These are phyloP conservation scores for Heteromyza rotundicornis DNA, from an alignment of 2,888 invertebrate genomes.

Conservation along the genomic window DNA sequence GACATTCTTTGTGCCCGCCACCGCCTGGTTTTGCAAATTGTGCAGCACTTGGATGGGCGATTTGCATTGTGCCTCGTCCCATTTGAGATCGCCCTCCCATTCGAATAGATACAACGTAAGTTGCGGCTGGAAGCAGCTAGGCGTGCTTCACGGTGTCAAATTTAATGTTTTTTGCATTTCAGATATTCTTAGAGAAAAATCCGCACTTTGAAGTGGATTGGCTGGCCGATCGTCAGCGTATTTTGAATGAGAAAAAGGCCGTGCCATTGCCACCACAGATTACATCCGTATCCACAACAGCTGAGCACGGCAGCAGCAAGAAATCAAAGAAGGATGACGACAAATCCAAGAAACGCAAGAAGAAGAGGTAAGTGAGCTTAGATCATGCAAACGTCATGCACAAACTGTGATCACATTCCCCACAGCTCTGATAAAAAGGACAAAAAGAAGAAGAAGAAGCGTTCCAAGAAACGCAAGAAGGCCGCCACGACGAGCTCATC, in stretches of 20 bases:
- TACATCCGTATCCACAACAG: slow-evolving; percentile 41
- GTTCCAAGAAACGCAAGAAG: slow-evolving; percentile 64
- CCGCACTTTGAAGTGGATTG: slow-evolving; percentile 89
- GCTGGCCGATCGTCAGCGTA: slow-evolving; percentile 80
- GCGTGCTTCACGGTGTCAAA: neutral
- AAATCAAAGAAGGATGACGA: slow-evolving; percentile 59
- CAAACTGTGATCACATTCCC: neutral
- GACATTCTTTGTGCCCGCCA: slow-evolving; percentile 86
- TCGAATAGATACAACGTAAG: slow-evolving; percentile 81
- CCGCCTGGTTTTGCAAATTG: slow-evolving; percentile 89
- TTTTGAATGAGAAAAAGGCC: slow-evolving; percentile 66
- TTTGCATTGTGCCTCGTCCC: slow-evolving; percentile 84
- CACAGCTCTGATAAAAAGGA: slow-evolving; percentile 58
- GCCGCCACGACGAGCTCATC: slow-evolving; percentile 40
- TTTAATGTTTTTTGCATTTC: slow-evolving; percentile 24
- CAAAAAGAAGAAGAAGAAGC: slow-evolving; percentile 65
- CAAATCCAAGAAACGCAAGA: slow-evolving; percentile 66
- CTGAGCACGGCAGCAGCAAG: slow-evolving; percentile 58
- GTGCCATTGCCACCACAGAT: slow-evolving; percentile 45
- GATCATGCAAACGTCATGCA: no score
- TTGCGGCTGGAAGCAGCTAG: slow-evolving; percentile 37
- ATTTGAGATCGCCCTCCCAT: slow-evolving; percentile 80
- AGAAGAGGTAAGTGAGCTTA: slow-evolving; percentile 64
- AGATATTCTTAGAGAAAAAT: slow-evolving; percentile 84
- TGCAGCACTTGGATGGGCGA: slow-evolving; percentile 90